Conservation (phyloP, 2,797 vertebrate genomes). For the Phaenicophaeus curvirostris region DNA sequence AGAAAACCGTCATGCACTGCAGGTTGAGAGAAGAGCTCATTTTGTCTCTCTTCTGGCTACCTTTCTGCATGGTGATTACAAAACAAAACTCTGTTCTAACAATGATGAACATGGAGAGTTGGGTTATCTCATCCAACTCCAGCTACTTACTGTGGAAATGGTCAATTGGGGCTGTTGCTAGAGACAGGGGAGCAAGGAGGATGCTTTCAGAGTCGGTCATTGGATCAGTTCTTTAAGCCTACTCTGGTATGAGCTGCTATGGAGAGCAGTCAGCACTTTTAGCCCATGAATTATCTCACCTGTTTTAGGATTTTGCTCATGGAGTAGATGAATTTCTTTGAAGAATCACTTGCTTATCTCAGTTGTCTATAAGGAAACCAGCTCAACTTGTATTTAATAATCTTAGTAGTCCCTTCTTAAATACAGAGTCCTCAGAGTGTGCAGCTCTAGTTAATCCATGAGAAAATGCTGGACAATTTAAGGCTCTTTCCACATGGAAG, state of each 20-base stretch:
- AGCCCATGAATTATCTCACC: not conserved
- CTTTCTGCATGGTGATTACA: not conserved
- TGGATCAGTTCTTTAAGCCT: not conserved
- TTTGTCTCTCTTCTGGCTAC: not conserved
- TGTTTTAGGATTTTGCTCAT: not conserved
- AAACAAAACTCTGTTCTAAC: not conserved
- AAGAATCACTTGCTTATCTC: not conserved
- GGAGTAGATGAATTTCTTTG: not conserved
- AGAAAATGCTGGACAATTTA: not conserved
- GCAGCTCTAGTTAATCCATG: not conserved
- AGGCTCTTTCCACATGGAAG: not conserved
- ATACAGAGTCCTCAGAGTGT: not conserved
- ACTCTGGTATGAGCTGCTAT: not conserved
- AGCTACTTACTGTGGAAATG: not conserved
- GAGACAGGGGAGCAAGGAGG: not conserved
- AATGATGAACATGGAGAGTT: not conserved
- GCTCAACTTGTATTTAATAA: not conserved
- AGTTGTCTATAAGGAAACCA: not conserved
- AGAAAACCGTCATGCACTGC: not conserved
- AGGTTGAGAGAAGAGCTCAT: not conserved
- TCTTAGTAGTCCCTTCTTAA: not conserved
- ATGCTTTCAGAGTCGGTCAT: not conserved
- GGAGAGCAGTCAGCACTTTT: not conserved
- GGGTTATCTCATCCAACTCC: not conserved
- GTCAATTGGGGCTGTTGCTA: not conserved